Conservation (phyloP, 2,113 vertebrate genomes). For the Garra rufa region DNA sequence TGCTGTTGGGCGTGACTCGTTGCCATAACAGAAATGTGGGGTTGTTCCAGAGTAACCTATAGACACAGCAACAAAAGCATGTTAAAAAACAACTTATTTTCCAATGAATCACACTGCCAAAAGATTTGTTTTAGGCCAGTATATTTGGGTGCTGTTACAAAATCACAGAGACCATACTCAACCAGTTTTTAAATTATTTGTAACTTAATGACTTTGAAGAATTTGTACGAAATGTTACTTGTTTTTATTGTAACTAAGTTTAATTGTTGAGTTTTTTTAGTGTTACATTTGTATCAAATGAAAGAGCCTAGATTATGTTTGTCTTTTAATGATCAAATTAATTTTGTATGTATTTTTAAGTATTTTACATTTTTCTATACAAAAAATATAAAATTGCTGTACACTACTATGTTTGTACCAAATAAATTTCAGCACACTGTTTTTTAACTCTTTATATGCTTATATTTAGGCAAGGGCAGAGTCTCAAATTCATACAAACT, state of each 20-base stretch:
- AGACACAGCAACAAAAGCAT: neutral
- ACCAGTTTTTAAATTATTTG: neutral
- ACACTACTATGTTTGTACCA: neutral
- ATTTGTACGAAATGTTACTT: neutral
- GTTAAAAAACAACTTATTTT: neutral
- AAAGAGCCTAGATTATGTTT: neutral
- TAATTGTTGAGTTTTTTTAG: neutral
- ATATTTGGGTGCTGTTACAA: neutral
- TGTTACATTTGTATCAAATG: slow-evolving; percentile 32
- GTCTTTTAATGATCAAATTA: neutral
- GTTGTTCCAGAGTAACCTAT: neutral
- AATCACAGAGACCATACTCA: neutral
- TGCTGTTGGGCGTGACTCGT: neutral
- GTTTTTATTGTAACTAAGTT: slow-evolving; percentile 8
- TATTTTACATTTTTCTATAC: too few species aligned
- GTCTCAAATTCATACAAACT: neutral
- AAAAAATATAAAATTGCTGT: neutral
- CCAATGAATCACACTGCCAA: neutral
- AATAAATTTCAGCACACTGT: neutral
- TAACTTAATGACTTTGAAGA: neutral
- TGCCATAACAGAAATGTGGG: neutral
- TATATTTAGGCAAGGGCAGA: too few species aligned
- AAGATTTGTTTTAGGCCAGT: neutral
- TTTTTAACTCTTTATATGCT: neutral
- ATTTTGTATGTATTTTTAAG: neutral